A percentile compares a stretch with the other conserved stretches of the same genome.
phyloP scores from a whole-genome alignment of 92 coral and sea anemone species.

The Parazoanthus atlanticus region DNA sequence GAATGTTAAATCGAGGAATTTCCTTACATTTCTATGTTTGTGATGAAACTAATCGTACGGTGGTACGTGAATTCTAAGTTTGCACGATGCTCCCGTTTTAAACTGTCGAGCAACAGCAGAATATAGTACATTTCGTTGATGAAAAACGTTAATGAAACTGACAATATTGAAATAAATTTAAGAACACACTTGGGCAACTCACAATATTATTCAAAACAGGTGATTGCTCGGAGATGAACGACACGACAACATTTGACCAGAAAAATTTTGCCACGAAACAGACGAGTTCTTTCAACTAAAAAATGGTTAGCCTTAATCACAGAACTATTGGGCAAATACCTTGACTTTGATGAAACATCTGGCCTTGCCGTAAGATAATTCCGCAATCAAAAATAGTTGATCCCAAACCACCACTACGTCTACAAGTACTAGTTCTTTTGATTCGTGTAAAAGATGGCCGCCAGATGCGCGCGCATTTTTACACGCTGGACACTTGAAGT shows the following conservation, averaged over 20 bases:
- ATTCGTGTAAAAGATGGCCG: slow-evolving; percentile 59
- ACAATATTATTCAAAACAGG: slow-evolving; percentile 36
- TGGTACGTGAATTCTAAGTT: neutral
- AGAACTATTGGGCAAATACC: neutral
- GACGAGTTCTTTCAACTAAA: neutral
- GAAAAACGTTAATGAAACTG: neutral
- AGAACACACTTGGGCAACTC: neutral
- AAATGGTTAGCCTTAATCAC: neutral
- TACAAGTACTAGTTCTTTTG: slow-evolving; percentile 10
- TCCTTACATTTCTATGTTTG: slow-evolving; percentile 6
- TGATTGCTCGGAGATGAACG: slow-evolving; percentile 45
- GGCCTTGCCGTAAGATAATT: slow-evolving; percentile 3
- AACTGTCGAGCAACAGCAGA: neutral
- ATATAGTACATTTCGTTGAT: neutral
- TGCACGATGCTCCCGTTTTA: neutral
- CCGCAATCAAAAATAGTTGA: slow-evolving; percentile 7
- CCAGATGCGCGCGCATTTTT: slow-evolving; percentile 51
- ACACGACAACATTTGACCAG: slow-evolving; percentile 65
- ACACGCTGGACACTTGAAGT: slow-evolving; percentile 22
- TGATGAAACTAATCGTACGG: neutral
- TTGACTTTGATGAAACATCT: slow-evolving; percentile 47
- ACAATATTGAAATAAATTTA: neutral
- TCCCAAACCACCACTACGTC: slow-evolving; percentile 8
- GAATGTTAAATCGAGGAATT: slow-evolving; percentile 32
- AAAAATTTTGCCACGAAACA: slow-evolving; percentile 15